phyloP scores from a whole-genome alignment of 2,113 vertebrate species.

The Barbus barbus region DNA sequence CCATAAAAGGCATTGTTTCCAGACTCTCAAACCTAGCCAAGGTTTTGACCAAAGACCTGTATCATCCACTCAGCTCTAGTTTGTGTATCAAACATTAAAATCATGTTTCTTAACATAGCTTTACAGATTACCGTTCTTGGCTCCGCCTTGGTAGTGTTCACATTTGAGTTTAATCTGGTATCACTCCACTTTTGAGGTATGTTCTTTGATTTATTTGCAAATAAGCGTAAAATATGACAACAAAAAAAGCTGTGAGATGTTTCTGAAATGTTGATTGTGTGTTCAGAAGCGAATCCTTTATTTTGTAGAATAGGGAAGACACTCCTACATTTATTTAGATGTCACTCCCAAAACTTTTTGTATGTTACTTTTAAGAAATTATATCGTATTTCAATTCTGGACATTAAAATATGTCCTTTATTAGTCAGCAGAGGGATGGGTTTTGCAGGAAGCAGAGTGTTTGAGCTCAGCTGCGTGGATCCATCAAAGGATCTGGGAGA shows the following conservation, averaged over 20 bases:
- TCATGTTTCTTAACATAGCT: not conserved
- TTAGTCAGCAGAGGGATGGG: not conserved
- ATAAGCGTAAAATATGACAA: too few relatives aligned
- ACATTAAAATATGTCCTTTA: not conserved
- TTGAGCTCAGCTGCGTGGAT: not conserved
- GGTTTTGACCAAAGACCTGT: slow-evolving; percentile 25
- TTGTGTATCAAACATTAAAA: not conserved
- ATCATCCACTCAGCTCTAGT: not conserved
- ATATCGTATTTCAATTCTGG: not conserved
- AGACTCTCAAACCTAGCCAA: slow-evolving; percentile 25
- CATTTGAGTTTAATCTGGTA: not conserved
- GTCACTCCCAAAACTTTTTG: not conserved
- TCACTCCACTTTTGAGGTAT: not conserved
- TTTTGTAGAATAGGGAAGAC: not conserved
- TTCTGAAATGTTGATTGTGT: not conserved
- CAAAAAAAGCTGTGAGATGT: not conserved
- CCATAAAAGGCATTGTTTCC: slow-evolving; percentile 59
- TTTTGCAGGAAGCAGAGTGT: not conserved
- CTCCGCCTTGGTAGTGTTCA: not conserved
- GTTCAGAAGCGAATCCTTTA: not conserved
- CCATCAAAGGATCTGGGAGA: not conserved
- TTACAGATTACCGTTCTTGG: not conserved
- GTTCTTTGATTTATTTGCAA: not conserved
- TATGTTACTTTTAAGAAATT: not conserved
- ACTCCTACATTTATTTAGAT: not conserved